Percentiles rank a stretch among this genome's conserved stretches.
Conservation (phyloP, 2,113 vertebrate genomes). For the Oreochromis aureus region DNA sequence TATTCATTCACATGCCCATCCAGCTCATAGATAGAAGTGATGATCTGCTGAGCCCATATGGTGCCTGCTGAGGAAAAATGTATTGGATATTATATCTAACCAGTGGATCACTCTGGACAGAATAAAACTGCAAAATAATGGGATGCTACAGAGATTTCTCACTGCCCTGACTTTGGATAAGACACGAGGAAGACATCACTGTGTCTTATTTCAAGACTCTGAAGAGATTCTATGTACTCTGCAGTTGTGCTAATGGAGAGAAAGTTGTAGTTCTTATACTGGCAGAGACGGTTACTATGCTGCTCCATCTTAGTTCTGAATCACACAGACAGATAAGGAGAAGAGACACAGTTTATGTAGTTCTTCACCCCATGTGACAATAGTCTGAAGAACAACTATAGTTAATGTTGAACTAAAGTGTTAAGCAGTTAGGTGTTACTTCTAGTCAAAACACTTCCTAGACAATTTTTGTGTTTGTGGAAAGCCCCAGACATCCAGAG, state of each 20-base stretch:
- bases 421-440: too few species aligned
- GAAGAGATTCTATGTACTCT: slow-evolving; percentile 62
- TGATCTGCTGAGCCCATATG: slow-evolving; percentile 18
- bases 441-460: too few species aligned
- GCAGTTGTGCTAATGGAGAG: not conserved
- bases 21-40: slow-evolving; percentile 9
- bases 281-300: not conserved
- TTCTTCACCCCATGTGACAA: too few species aligned
- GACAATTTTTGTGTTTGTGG: too few species aligned
- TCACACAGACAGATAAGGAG: not conserved
- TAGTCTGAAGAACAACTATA: too few species aligned
- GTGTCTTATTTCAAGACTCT: slow-evolving; percentile 65
- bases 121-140: not conserved
- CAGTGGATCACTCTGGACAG: not conserved
- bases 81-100: not conserved
- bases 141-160: not conserved
- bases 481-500: too few species aligned
- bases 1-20: not conserved
- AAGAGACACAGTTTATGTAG: not conserved
- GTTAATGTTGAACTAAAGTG: too few species aligned
- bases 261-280: slow-evolving; percentile 65
- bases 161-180: slow-evolving; percentile 37
- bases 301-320: slow-evolving; percentile 18
- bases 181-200: slow-evolving; percentile 60
- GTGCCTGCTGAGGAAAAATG: not conserved